Percentiles rank a stretch among this genome's conserved stretches.
phyloP scores from a whole-genome alignment of 1,140 invertebrate species.

The Maconellicoccus hirsutus region DNA sequence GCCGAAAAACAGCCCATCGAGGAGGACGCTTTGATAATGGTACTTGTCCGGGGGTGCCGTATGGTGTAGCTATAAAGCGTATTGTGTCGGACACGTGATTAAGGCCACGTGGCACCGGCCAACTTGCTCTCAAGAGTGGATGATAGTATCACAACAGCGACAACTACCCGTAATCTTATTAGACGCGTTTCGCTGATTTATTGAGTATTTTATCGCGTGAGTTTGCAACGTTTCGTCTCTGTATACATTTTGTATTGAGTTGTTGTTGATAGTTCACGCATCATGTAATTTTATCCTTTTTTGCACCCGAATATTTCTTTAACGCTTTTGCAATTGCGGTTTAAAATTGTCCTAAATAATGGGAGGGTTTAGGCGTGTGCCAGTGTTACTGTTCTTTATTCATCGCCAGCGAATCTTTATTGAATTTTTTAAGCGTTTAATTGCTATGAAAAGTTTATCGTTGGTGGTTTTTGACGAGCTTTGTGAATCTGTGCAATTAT shows the following conservation, averaged over 20 bases:
- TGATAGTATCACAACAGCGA: constrained; percentile 12
- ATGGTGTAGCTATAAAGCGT: neutral
- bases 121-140: constrained; percentile 8
- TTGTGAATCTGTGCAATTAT: no score
- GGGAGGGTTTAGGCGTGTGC: no score
- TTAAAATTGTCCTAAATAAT: neutral
- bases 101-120: constrained; percentile 7
- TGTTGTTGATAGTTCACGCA: neutral
- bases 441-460: no score
- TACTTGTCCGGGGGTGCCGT: neutral
- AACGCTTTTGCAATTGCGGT: neutral
- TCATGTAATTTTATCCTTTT: neutral
- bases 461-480: no score
- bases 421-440: no score
- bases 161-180: constrained; percentile 15
- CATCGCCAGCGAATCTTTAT: no score
- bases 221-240: neutral
- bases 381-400: no score
- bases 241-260: neutral
- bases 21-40: neutral
- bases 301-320: neutral
- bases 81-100: constrained; percentile 12
- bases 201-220: neutral
- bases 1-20: neutral
- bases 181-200: constrained; percentile 21